These are phyloP conservation scores for Nothocercus nigrocapillus DNA, from an alignment of 2,113 vertebrate species.

Conservation along the genomic window DNA sequence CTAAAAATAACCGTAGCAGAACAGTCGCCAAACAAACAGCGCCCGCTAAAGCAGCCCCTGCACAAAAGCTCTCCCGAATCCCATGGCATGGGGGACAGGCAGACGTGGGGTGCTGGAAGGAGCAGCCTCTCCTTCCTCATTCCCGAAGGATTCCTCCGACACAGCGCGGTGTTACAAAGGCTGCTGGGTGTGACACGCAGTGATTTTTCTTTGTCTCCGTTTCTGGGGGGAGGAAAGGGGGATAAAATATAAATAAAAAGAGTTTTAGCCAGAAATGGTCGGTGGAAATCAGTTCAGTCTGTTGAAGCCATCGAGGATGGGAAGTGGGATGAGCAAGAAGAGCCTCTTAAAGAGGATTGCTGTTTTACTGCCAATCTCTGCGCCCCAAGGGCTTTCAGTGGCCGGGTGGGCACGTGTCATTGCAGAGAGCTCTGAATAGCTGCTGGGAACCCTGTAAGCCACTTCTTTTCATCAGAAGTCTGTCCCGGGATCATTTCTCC, in stretches of 20 bases:
- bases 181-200: not conserved
- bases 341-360: rapidly evolving
- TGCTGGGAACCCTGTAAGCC: rapidly evolving
- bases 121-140: not conserved
- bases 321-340: not conserved
- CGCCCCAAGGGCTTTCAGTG: not conserved
- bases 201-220: not conserved
- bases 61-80: not conserved
- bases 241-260: not conserved
- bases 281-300: not conserved
- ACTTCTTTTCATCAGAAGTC: not conserved
- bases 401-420: not conserved
- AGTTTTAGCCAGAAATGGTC: not conserved
- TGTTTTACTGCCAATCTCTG: not conserved
- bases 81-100: not conserved
- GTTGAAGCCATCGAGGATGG: rapidly evolving
- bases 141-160: not conserved
- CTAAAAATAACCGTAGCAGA: conserved; percentile 78
- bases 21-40: conserved; percentile 34
- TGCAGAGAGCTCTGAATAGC: rapidly evolving
- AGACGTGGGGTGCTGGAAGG: not conserved
- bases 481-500: not conserved
- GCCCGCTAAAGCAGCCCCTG: not conserved
- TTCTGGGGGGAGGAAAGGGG: rapidly evolving
- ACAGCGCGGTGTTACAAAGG: not conserved